Percentiles rank a stretch among this genome's conserved stretches.
These are phyloP conservation scores for Caenorhabditis sp. DNA, from an alignment of 2,888 invertebrate genomes.

Conservation along the genomic window DNA sequence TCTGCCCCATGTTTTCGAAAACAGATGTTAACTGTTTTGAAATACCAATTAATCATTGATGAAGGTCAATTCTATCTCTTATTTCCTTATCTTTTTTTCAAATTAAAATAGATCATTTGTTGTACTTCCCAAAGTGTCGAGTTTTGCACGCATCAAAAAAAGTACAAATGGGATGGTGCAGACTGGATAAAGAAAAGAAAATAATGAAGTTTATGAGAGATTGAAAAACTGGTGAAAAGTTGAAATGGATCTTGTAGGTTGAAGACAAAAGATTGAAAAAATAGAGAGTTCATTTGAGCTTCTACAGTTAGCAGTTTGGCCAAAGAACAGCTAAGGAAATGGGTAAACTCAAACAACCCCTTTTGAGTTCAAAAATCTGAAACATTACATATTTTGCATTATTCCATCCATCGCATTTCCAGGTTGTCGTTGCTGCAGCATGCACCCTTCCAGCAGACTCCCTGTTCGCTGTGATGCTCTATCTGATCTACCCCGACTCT, in stretches of 20 bases:
- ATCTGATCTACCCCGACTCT: conserved; percentile 64
- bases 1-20: conserved; percentile 12
- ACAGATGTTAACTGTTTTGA: conserved; percentile 2
- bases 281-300: no score
- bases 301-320: no score
- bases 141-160: background rate
- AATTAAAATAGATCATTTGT: background rate
- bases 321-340: no score
- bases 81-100: background rate
- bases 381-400: no score
- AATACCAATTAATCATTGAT: conserved; percentile 1
- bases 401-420: conserved; percentile 13
- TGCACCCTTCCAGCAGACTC: conserved; percentile 66
- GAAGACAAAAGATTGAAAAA: no score
- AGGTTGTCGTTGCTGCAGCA: conserved; percentile 64
- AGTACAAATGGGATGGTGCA: background rate
- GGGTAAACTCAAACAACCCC: no score
- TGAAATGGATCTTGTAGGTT: no score
- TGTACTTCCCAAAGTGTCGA: background rate
- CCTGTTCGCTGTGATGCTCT: conserved; percentile 56
- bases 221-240: background rate
- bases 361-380: no score
- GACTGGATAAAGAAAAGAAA: background rate
- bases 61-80: conserved; percentile 14
- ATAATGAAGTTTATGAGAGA: background rate